Conservation (phyloP, 2,797 vertebrate genomes). For the Scolopax bukidnonensis region DNA sequence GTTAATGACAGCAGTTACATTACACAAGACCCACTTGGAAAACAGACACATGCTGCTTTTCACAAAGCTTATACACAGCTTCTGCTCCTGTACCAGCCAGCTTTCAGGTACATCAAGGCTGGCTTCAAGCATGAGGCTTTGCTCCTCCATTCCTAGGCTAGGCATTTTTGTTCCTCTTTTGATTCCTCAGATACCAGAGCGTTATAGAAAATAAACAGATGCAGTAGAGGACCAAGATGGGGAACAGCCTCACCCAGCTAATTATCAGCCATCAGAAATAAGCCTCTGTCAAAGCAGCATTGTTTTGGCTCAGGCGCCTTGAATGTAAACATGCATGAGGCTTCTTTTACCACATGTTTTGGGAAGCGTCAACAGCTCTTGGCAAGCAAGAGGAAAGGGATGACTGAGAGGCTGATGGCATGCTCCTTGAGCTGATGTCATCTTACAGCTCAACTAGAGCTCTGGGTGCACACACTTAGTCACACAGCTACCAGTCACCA, state of each 20-base stretch:
- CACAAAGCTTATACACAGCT: neutral
- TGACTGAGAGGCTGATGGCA: conserved; percentile 44
- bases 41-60: neutral
- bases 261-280: neutral
- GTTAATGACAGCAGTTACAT: neutral
- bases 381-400: conserved; percentile 25
- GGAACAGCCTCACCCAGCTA: neutral
- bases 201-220: neutral
- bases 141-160: neutral
- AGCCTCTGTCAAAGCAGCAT: neutral
- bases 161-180: neutral
- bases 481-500: conserved; percentile 28
- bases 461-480: neutral
- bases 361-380: conserved; percentile 38
- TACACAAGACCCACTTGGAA: neutral
- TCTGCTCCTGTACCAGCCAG: neutral
- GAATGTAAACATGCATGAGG: conserved; percentile 22
- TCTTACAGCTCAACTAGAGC: neutral
- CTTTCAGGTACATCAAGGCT: neutral
- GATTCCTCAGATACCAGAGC: neutral
- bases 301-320: neutral
- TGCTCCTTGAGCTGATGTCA: conserved; percentile 48
- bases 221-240: neutral
- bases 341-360: conserved; percentile 44
- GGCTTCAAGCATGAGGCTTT: neutral